These are phyloP conservation scores for Leucozona laternaria DNA, from an alignment of 2,888 invertebrate species.

Conservation along the genomic window DNA sequence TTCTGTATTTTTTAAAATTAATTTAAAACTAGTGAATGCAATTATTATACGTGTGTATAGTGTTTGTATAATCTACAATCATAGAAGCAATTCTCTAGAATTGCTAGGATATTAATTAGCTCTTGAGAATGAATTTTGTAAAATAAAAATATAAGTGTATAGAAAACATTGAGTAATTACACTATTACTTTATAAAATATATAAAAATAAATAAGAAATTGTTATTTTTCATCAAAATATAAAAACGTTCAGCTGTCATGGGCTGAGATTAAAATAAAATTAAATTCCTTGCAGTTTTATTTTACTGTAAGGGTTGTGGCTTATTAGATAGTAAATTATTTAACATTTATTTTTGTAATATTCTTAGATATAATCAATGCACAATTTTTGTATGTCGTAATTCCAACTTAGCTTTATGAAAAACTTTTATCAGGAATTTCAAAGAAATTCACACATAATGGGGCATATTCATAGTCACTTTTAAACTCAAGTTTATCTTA, in stretches of 20 bases:
- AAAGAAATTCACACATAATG: no score
- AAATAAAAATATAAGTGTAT: slow-evolving; percentile 10
- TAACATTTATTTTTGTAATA: no score
- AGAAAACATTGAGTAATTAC: slow-evolving; percentile 20
- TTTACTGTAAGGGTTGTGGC: not conserved
- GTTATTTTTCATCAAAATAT: slow-evolving; percentile 53
- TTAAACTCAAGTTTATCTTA: no score
- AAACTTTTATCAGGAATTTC: no score
- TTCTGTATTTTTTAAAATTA: slow-evolving; percentile 12
- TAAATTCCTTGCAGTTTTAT: not conserved
- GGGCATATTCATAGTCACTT: no score
- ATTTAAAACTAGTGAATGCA: slow-evolving; percentile 3
- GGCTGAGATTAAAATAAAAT: slow-evolving; percentile 17
- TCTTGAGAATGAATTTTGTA: slow-evolving; percentile 57
- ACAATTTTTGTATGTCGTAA: no score
- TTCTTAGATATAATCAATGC: no score
- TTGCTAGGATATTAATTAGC: not conserved
- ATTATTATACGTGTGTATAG: not conserved
- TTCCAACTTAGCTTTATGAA: no score
- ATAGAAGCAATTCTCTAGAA: slow-evolving; percentile 7
- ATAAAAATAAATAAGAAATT: slow-evolving; percentile 9
- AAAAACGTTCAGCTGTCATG: slow-evolving; percentile 26
- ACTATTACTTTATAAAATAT: slow-evolving; percentile 1
- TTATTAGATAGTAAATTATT: no score
- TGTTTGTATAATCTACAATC: not conserved